These are phyloP conservation scores for Cygnus olor DNA, from an alignment of 2,797 vertebrate genomes.

Conservation along the genomic window DNA sequence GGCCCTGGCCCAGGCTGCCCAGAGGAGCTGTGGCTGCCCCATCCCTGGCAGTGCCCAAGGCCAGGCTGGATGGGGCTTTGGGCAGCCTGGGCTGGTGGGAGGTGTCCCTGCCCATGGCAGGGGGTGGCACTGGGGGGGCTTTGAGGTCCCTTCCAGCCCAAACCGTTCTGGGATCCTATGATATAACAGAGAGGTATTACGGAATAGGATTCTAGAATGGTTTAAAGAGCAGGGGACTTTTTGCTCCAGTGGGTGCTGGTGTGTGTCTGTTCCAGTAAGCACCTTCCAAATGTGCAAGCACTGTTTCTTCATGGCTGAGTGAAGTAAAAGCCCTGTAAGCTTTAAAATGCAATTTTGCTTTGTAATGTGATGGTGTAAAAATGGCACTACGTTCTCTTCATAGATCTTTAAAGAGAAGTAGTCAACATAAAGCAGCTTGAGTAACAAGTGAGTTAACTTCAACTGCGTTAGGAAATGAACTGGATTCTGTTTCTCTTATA, in stretches of 20 bases:
- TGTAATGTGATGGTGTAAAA: neutral
- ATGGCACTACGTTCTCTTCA: neutral
- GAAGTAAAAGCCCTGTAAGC: conserved; percentile 14
- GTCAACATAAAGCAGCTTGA: neutral
- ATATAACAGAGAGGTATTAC: neutral
- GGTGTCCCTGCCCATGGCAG: too few relatives aligned
- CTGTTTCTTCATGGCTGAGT: conserved; percentile 6
- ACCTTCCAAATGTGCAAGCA: neutral
- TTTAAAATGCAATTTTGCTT: neutral
- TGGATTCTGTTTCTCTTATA: neutral
- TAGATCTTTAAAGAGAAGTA: neutral
- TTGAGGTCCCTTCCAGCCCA: too few relatives aligned
- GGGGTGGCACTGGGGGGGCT: too few relatives aligned
- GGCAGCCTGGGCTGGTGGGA: too few relatives aligned
- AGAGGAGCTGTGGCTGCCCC: too few relatives aligned
- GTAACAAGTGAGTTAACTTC: neutral
- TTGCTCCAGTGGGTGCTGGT: neutral
- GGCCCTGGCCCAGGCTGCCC: too few relatives aligned
- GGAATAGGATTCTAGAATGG: neutral
- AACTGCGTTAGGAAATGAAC: neutral
- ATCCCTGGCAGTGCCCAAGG: too few relatives aligned
- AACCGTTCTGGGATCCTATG: rapidly evolving
- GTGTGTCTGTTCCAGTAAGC: neutral
- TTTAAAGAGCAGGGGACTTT: neutral
- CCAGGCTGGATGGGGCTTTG: too few relatives aligned